phyloP scores from a whole-genome alignment of 2,888 invertebrate genomes.

The Merodon equestris region DNA sequence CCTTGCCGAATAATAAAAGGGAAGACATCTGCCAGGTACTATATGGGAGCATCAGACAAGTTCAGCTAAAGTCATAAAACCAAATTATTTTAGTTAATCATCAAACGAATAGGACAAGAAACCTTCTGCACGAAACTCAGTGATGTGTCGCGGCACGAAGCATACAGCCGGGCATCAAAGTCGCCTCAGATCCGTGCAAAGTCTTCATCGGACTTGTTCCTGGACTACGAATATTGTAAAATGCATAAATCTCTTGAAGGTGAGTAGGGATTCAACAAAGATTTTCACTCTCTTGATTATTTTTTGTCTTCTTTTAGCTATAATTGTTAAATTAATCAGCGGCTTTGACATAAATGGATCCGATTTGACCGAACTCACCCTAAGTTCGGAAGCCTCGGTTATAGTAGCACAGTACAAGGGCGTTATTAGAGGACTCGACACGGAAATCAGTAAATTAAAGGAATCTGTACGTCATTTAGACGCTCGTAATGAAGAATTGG shows the following conservation, averaged over 20 bases:
- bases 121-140: conserved; percentile 90
- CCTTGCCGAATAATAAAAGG: conserved; percentile 86
- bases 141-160: conserved; percentile 92
- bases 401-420: conserved; percentile 88
- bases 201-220: conserved; percentile 87
- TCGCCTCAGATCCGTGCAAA: conserved; percentile 93
- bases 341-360: conserved; percentile 79
- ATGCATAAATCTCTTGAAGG: conserved; percentile 91
- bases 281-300: not conserved
- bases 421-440: conserved; percentile 94
- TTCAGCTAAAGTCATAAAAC: not conserved
- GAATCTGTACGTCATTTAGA: conserved; percentile 73
- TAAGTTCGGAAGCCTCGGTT: conserved; percentile 78
- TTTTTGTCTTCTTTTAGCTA: conserved; percentile 74
- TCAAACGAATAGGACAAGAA: conserved; percentile 94
- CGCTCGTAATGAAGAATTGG: conserved; percentile 72
- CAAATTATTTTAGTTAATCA: conserved; percentile 81
- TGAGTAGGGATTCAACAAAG: conserved; percentile 73
- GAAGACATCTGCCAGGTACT: conserved; percentile 84
- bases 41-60: not conserved
- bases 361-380: conserved; percentile 79
- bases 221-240: conserved; percentile 97
- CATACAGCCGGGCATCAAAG: conserved; percentile 94
- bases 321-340: conserved; percentile 80
- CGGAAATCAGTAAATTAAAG: conserved; percentile 80